Evolutionary conservation across 2,113 vertebrate species (phyloP).

Genomic region (Gracilinanus agilis): DNA sequence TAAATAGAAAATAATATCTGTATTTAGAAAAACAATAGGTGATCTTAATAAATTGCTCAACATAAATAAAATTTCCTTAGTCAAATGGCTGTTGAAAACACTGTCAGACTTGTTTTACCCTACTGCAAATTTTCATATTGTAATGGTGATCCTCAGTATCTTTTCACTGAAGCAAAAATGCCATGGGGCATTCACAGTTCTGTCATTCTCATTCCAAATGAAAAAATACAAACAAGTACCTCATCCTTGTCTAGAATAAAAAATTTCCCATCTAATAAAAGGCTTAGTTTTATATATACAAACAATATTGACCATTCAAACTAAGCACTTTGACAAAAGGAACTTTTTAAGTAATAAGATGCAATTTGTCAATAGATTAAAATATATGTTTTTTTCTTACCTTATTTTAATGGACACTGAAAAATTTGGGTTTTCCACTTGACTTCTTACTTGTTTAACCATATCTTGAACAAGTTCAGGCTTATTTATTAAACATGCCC

Average conservation of each 20-base stretch:
- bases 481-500: constrained; percentile 97
- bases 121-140: not conserved
- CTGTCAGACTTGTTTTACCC: not conserved
- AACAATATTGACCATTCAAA: constrained; percentile 30
- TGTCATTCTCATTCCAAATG: not conserved
- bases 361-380: constrained; percentile 25
- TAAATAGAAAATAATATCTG: not conserved
- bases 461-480: constrained; percentile 96
- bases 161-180: not conserved
- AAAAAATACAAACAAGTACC: constrained; percentile 36
- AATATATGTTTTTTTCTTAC: constrained; percentile 81
- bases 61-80: not conserved
- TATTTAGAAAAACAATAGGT: not conserved
- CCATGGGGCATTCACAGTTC: not conserved
- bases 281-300: constrained; percentile 53
- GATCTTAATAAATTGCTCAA: not conserved
- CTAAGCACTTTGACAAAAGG: constrained; percentile 25
- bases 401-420: constrained; percentile 97
- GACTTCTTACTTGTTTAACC: constrained; percentile 93
- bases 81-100: not conserved
- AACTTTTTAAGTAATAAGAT: constrained; percentile 37
- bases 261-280: constrained; percentile 44
- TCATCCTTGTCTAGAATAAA: constrained; percentile 40
- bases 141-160: not conserved
- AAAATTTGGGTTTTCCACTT: constrained; percentile 92